phyloP scores from a whole-genome alignment of 2,888 invertebrate species.

The Pharmacophagus antenor region DNA sequence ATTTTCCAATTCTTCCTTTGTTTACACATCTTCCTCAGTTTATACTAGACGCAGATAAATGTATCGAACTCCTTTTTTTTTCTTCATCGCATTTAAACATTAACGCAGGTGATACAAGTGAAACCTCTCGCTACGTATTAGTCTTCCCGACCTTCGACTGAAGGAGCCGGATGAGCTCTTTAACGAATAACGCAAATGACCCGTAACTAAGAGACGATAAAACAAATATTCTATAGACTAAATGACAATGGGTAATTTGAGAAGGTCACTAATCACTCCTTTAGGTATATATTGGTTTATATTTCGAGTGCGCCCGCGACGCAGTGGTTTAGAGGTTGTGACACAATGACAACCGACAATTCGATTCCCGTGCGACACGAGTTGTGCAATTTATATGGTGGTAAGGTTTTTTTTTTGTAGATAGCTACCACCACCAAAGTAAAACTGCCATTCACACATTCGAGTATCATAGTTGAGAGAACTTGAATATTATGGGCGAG shows the following conservation, averaged over 20 bases:
- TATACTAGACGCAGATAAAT: no score
- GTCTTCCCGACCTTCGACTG: not conserved
- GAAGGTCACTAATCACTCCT: constrained; percentile 11
- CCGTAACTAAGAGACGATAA: constrained; percentile 23
- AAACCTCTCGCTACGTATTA: not conserved
- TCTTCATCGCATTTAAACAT: not conserved
- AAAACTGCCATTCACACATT: no score
- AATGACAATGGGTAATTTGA: constrained; percentile 10
- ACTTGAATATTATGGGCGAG: no score
- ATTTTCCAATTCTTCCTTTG: no score
- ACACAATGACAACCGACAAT: not conserved
- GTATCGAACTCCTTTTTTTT: not conserved
- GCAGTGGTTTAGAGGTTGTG: no score
- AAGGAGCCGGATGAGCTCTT: constrained; percentile 12
- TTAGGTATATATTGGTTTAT: not conserved
- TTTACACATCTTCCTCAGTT: no score
- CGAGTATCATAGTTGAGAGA: no score
- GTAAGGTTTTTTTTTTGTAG: no score
- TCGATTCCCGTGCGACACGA: not conserved
- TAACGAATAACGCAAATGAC: constrained; percentile 16
- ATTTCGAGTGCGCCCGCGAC: no score
- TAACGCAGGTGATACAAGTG: not conserved
- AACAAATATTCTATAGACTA: constrained; percentile 1
- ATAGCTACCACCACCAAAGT: no score
- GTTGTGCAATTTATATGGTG: no score